phyloP scores from a whole-genome alignment of 1,140 invertebrate genomes.

The Scaptomyza montana region DNA sequence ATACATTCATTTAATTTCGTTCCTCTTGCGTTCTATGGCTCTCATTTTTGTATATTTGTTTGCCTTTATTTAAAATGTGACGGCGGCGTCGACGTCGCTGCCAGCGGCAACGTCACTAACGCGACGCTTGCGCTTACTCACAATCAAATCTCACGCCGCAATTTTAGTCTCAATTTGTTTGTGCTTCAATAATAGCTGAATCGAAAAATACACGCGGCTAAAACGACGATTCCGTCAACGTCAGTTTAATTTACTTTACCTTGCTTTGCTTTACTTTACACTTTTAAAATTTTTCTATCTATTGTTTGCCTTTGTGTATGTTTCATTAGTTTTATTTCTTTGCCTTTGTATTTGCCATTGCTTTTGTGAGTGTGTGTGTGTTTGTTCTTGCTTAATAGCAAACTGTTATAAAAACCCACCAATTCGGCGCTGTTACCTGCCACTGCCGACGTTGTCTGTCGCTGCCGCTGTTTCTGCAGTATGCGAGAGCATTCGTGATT shows the following conservation, averaged over 20 bases:
- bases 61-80: conserved; percentile 49
- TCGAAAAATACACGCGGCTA: conserved; percentile 76
- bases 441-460: conserved; percentile 11
- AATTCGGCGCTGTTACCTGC: conserved; percentile 13
- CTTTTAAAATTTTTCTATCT: conserved; percentile 27
- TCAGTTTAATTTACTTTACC: conserved; percentile 60
- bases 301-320: conserved; percentile 32
- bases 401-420: conserved; percentile 29
- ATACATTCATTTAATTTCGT: conserved; percentile 32
- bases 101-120: conserved; percentile 32
- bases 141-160: conserved; percentile 83
- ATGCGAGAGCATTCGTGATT: conserved; percentile 29
- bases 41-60: conserved; percentile 41
- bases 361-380: conserved; percentile 31
- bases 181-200: conserved; percentile 82
- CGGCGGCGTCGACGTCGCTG: conserved; percentile 36
- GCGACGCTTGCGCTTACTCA: conserved; percentile 77
- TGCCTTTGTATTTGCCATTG: conserved; percentile 46
- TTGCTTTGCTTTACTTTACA: conserved; percentile 46
- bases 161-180: conserved; percentile 82
- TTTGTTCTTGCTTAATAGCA: conserved; percentile 43
- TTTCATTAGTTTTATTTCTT: conserved; percentile 41
- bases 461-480: conserved; percentile 23
- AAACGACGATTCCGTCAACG: conserved; percentile 76
- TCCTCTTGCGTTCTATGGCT: conserved; percentile 43